Base-by-base conservation (phyloP, 92 coral and sea anemone species). In the Porites evermanni region DNA sequence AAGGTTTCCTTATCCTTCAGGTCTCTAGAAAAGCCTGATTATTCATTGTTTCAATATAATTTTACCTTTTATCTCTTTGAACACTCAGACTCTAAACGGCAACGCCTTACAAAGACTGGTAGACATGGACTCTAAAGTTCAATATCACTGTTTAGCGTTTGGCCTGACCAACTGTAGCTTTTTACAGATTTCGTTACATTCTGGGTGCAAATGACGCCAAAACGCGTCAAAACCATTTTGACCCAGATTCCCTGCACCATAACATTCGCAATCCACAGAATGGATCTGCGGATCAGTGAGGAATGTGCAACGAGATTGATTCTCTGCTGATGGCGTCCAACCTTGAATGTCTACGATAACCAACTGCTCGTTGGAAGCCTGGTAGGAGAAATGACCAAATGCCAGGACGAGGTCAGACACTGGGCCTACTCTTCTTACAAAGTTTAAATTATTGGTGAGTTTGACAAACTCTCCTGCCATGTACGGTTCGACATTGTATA, bases 271-370 rank as follows among this genome's bases (percentile, higher is more conserved):
- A 60, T 80, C 92, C 59, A 85, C 83, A 20, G 95, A 93, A 88
- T 96, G 99, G 61, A 96, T 94, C 94, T 96, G 99, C 52, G 99
- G 99, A 83, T 96, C 99, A 12, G 99, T 96, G 16, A 96, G 95
- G 78, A 93, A 96, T 13, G 94, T 95, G 79, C 98, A 94, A 59
- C 95, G 93, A 75, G 80, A 75, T 81, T 88, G 88, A 67, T 32
- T 32, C 44, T 92, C 96, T 12, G 84, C 14, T 63, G 51, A 88
- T 1, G 96, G 94, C 20, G 95, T 86, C 99, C 99, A 96, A 52
- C 99, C 99, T 90, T 96, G 99, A 81, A 94, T 95, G 71, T 96
- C 99, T 0, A 91, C 96, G 67, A 96, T 92, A 16, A 96, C 85
- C 29, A 96, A 88, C 20, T 78, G 88, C 38, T 79, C 82, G 61